Evolutionary conservation across 2,797 vertebrate species (phyloP).

Genomic region (Cirrhinus mrigala): DNA sequence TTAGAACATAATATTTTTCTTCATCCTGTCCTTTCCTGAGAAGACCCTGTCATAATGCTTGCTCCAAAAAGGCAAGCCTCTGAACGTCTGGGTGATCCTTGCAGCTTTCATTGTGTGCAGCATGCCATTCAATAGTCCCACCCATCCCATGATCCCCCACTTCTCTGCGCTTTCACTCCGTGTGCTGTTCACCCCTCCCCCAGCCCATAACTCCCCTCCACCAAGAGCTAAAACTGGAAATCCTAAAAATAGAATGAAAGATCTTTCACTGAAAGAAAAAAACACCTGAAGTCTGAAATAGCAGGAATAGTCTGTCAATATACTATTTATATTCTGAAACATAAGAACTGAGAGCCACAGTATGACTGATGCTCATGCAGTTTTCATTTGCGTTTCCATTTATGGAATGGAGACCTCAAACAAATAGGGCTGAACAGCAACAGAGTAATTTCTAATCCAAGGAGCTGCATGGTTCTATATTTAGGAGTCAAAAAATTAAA

Average conservation of each 20-base stretch:
- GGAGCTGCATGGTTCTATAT: neutral
- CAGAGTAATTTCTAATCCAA: neutral
- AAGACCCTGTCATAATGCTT: conserved; percentile 22
- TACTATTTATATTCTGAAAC: conserved; percentile 61
- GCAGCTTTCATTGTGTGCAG: conserved; percentile 37
- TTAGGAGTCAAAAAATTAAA: neutral
- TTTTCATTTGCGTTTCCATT: conserved; percentile 24
- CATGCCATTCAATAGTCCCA: conserved; percentile 29
- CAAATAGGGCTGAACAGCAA: neutral
- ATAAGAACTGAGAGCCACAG: conserved; percentile 35
- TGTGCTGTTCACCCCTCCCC: conserved; percentile 44
- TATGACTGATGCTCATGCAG: conserved; percentile 44
- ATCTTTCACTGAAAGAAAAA: conserved; percentile 60
- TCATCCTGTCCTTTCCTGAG: neutral
- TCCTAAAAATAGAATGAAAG: conserved; percentile 65
- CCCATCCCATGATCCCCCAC: conserved; percentile 20
- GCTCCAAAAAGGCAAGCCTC: conserved; percentile 36
- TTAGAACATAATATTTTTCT: neutral
- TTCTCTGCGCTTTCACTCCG: conserved; percentile 22
- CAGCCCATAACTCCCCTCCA: conserved; percentile 33
- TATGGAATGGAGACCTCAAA: conserved; percentile 2
- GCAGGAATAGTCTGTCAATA: conserved; percentile 44
- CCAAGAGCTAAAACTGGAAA: conserved; percentile 59
- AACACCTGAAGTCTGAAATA: conserved; percentile 67
- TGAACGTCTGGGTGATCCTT: conserved; percentile 26